phyloP scores from a whole-genome alignment of 2,888 invertebrate species.

The Drosophila paramelanica region DNA sequence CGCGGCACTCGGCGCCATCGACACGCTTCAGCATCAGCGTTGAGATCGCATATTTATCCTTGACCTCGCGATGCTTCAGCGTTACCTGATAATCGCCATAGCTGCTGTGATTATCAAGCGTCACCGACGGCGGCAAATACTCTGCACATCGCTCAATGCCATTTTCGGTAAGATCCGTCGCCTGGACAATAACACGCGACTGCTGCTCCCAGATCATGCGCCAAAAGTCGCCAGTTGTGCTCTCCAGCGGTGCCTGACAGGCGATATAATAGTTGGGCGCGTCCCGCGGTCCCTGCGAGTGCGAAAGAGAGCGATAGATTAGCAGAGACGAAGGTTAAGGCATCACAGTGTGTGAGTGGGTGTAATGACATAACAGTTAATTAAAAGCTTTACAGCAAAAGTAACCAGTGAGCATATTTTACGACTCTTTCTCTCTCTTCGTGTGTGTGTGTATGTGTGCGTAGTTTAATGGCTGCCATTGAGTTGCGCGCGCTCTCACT shows the following conservation, averaged over 20 bases:
- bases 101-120: slow-evolving; percentile 93
- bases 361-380: slow-evolving; percentile 62
- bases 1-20: slow-evolving; percentile 92
- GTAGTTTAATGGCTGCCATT: slow-evolving; percentile 45
- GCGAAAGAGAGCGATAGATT: not conserved
- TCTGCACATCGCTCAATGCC: slow-evolving; percentile 95
- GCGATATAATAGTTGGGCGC: slow-evolving; percentile 94
- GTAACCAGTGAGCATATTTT: not conserved
- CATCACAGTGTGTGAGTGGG: not conserved
- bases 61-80: slow-evolving; percentile 94
- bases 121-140: slow-evolving; percentile 95
- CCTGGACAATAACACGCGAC: slow-evolving; percentile 93
- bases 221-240: slow-evolving; percentile 96
- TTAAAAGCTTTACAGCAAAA: slow-evolving; percentile 47
- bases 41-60: slow-evolving; percentile 95
- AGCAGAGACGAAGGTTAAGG: not conserved
- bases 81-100: slow-evolving; percentile 94
- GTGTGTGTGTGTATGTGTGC: slow-evolving; percentile 4
- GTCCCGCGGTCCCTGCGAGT: slow-evolving; percentile 92
- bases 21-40: slow-evolving; percentile 93
- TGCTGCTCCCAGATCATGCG: slow-evolving; percentile 98
- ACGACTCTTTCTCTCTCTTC: slow-evolving; percentile 5
- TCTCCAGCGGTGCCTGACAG: slow-evolving; percentile 94
- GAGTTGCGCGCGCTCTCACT: slow-evolving; percentile 40
- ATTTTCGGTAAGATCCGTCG: slow-evolving; percentile 95